Base-by-base conservation (phyloP, 2,888 invertebrate genomes). In the Cataglyphis livida region DNA sequence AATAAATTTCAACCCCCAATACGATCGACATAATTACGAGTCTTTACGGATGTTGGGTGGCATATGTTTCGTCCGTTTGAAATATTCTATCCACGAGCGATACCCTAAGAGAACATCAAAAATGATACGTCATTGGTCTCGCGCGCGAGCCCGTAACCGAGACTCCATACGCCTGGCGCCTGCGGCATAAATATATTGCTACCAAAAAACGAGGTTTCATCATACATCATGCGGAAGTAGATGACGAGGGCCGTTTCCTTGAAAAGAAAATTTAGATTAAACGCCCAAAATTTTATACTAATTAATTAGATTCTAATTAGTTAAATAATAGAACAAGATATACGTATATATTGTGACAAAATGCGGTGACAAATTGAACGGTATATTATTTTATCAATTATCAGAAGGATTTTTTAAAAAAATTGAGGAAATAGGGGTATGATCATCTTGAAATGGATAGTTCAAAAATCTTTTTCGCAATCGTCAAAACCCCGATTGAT, bases 211-310 rank as follows among this genome's bases (percentile, higher is more conserved):
- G 82, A 85, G 81, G 70, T 76, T 87, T 82, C 79, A 81, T 87
- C 82, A 76, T 88, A 85, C 66, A 84, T 88, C 85, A 84, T 65
- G 54, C 81, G 85, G 78, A 89, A 89, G 85, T 85, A 71, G 82
- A 87, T 78, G 82, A 88, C 83, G 75, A 84, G 64, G 62, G 70
- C 32, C 62, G 21, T 64, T 66, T 61, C 61, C 51, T 62, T 10
- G 35, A 18, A 62, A 48, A 71, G 48, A n/a, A 3, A 61, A 18
- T 7, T 41, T 41, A 28, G 3, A 59, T 28, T 59, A 59, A 51
- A 59, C 6, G 9, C 5, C 18, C 25, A 18, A 71, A 25, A 57
- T 38, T 32, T 70, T 12, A 32, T 68, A 12, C 12, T 35, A 9
- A 15, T 32, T 57, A n/a, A 4, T 54, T 10, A 25, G 6, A 35